Conservation (phyloP, 2,797 vertebrate species). For the Coregonus ussuriensis region DNA sequence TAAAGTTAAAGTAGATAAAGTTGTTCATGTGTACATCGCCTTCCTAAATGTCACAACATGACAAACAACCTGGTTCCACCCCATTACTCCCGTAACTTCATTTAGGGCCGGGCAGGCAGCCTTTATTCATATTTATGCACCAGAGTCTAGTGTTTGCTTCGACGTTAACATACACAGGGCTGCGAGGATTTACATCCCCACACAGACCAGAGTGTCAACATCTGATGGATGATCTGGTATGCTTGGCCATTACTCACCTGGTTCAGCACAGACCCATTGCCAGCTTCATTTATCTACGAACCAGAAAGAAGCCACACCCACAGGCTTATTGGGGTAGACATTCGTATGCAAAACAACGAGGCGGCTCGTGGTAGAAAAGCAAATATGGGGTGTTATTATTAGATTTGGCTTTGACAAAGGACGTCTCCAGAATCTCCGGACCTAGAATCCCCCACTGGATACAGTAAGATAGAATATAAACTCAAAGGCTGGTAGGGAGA, state of each 20-base stretch:
- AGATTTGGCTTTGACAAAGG: slow-evolving; percentile 26
- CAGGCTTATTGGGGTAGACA: slow-evolving; percentile 41
- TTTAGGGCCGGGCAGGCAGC: slow-evolving; percentile 60
- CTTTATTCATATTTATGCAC: slow-evolving; percentile 62
- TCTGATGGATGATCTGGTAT: slow-evolving; percentile 54
- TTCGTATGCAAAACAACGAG: slow-evolving; percentile 48
- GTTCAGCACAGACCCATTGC: slow-evolving; percentile 32
- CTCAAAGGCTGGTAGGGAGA: not conserved
- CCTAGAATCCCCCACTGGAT: not conserved
- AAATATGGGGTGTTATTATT: slow-evolving; percentile 31
- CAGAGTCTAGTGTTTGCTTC: slow-evolving; percentile 48
- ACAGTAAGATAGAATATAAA: not conserved
- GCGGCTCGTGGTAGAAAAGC: slow-evolving; percentile 29
- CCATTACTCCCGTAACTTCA: slow-evolving; percentile 67
- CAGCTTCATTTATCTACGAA: slow-evolving; percentile 47
- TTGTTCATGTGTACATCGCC: slow-evolving; percentile 50
- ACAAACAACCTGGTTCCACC: slow-evolving; percentile 57
- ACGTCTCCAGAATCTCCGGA: slow-evolving; percentile 9
- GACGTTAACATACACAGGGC: slow-evolving; percentile 46
- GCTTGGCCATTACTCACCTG: slow-evolving; percentile 52
- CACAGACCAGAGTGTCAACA: slow-evolving; percentile 38
- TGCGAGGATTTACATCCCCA: slow-evolving; percentile 32
- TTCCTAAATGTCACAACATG: slow-evolving; percentile 54
- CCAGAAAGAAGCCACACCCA: slow-evolving; percentile 10
- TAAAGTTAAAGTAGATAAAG: slow-evolving; percentile 56